phyloP scores from a whole-genome alignment of 1,140 invertebrate genomes.

The Orius insidiosus region DNA sequence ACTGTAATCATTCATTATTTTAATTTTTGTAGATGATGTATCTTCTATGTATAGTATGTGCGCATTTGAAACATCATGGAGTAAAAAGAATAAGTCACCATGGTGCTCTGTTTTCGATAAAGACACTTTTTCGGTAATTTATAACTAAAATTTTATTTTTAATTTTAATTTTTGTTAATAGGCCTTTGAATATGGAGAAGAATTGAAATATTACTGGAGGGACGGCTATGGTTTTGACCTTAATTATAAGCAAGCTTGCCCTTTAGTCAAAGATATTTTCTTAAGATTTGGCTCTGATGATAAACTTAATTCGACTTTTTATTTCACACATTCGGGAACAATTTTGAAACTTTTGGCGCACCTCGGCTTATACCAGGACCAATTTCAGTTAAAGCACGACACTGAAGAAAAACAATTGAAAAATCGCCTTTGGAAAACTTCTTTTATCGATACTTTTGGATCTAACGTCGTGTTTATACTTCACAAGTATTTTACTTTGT shows the following conservation, averaged over 20 bases:
- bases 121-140: slow-evolving; percentile 31
- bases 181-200: slow-evolving; percentile 57
- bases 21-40: slow-evolving; percentile 33
- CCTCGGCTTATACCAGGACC: slow-evolving; percentile 57
- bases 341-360: slow-evolving; percentile 60
- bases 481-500: too few relatives aligned
- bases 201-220: slow-evolving; percentile 68
- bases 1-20: background rate
- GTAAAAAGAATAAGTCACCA: slow-evolving; percentile 38
- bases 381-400: slow-evolving; percentile 38
- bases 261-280: slow-evolving; percentile 53
- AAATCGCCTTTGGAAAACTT: slow-evolving; percentile 51
- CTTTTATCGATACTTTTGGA: slow-evolving; percentile 61
- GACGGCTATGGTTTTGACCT: slow-evolving; percentile 68
- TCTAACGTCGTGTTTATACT: slow-evolving; percentile 71
- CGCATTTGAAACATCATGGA: slow-evolving; percentile 63
- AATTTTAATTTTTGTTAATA: too few relatives aligned
- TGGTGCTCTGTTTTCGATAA: slow-evolving; percentile 46
- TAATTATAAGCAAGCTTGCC: slow-evolving; percentile 58
- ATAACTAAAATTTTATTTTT: too few relatives aligned
- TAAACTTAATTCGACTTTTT: too few relatives aligned
- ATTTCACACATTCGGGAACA: slow-evolving; percentile 79
- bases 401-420: slow-evolving; percentile 31
- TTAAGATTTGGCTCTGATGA: too few relatives aligned
- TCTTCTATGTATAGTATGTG: slow-evolving; percentile 51